Percentiles rank a stretch among this genome's conserved stretches.
These are phyloP conservation scores for Smutsia temminckii DNA, from an alignment of 2,797 vertebrate species.

Conservation along the genomic window DNA sequence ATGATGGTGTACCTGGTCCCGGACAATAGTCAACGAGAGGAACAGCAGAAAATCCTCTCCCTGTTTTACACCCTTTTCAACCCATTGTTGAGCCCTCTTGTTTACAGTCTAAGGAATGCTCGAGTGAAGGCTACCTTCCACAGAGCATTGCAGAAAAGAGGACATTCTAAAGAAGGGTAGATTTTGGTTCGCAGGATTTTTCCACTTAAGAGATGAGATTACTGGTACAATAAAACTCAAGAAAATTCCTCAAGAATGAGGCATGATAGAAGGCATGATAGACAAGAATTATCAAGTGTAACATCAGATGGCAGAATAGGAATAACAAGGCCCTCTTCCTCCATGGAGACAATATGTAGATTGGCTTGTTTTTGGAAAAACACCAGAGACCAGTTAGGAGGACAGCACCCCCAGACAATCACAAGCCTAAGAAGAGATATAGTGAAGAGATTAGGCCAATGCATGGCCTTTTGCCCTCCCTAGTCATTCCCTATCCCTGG, in stretches of 20 bases:
- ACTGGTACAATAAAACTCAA: not conserved
- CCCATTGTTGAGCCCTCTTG: not conserved
- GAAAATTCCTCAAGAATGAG: not conserved
- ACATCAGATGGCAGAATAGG: not conserved
- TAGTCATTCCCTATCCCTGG: not conserved
- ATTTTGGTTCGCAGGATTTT: not conserved
- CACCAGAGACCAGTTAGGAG: not conserved
- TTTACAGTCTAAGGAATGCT: not conserved
- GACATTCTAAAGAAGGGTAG: fast-evolving
- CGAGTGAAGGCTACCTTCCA: not conserved
- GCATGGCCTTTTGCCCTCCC: not conserved
- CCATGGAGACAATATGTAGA: not conserved
- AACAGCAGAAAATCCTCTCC: not conserved
- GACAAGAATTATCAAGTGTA: not conserved
- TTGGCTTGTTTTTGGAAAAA: not conserved
- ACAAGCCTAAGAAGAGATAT: not conserved
- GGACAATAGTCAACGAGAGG: not conserved
- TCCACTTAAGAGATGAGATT: not conserved
- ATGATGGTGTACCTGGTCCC: not conserved
- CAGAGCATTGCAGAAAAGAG: not conserved
- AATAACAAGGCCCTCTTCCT: not conserved
- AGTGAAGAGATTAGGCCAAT: not conserved
- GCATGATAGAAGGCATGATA: not conserved
- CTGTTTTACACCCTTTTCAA: not conserved
- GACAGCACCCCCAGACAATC: not conserved